Percentiles rank a stretch among this genome's conserved stretches.
phyloP scores from a whole-genome alignment of 2,888 invertebrate genomes.

The Drosophila colorata region DNA sequence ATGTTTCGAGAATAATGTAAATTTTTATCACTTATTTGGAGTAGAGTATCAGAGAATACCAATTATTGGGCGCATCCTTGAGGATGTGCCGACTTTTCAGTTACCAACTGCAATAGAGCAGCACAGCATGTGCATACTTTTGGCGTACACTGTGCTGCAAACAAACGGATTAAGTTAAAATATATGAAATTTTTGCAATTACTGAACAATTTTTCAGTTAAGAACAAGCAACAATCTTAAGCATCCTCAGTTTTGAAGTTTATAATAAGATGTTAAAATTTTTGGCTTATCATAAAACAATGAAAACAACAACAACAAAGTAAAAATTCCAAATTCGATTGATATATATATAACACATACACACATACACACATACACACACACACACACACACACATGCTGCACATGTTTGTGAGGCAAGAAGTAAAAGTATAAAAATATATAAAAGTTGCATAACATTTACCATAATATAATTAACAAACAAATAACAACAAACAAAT shows the following conservation, averaged over 20 bases:
- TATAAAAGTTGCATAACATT: conserved; percentile 65
- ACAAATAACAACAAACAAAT: conserved; percentile 55
- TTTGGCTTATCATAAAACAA: conserved; percentile 71
- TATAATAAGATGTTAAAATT: conserved; percentile 58
- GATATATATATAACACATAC: conserved; percentile 78
- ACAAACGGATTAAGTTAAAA: conserved; percentile 64
- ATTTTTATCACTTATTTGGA: conserved; percentile 84
- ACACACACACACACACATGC: conserved; percentile 29
- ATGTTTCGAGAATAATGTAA: conserved; percentile 55
- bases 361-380: conserved; percentile 36
- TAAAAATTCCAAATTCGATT: conserved; percentile 78
- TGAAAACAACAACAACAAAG: conserved; percentile 28
- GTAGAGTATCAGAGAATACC: conserved; percentile 48
- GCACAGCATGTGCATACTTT: conserved; percentile 64
- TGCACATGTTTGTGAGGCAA: conserved; percentile 62
- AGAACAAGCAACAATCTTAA: conserved; percentile 49
- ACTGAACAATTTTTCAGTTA: conserved; percentile 53
- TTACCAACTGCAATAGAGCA: conserved; percentile 80
- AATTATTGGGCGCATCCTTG: conserved; percentile 37
- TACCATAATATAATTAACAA: conserved; percentile 43
- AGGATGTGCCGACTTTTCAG: conserved; percentile 43
- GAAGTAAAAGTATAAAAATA: conserved; percentile 63
- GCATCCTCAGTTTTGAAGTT: conserved; percentile 76
- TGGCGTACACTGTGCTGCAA: conserved; percentile 64
- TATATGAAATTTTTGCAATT: conserved; percentile 53